phyloP scores from a whole-genome alignment of 2,888 invertebrate species.

The Lepidochrysops patricia region DNA sequence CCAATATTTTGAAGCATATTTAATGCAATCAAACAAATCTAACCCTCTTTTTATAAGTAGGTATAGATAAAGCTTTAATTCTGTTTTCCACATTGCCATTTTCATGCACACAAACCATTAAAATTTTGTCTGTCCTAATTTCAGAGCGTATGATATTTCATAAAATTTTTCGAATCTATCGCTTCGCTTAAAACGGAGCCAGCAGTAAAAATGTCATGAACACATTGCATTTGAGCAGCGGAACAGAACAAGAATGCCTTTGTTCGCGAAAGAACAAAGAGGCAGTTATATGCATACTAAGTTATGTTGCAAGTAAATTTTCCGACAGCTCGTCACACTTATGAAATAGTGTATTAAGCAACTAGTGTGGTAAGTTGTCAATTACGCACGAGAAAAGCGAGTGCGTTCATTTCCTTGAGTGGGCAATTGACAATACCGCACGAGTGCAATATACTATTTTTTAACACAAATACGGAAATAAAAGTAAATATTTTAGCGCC shows the following conservation, averaged over 20 bases:
- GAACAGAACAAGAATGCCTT: slow-evolving; percentile 32
- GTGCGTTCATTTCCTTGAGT: too few relatives aligned
- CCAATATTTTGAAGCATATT: too few relatives aligned
- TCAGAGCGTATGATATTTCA: slow-evolving; percentile 16
- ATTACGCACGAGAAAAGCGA: too few relatives aligned
- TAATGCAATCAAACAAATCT: too few relatives aligned
- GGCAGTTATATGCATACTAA: slow-evolving; percentile 25
- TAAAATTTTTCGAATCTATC: slow-evolving; percentile 8
- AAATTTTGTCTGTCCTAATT: neutral
- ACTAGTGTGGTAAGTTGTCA: too few relatives aligned
- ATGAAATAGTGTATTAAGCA: too few relatives aligned
- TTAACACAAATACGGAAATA: too few relatives aligned
- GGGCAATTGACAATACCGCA: too few relatives aligned
- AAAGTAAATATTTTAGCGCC: too few relatives aligned
- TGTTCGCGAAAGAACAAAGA: slow-evolving; percentile 36
- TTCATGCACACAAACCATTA: neutral
- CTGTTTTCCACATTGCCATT: neutral
- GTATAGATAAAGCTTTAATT: too few relatives aligned
- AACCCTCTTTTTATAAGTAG: too few relatives aligned
- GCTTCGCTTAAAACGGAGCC: slow-evolving; percentile 23
- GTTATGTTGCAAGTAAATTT: slow-evolving; percentile 24
- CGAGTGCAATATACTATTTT: too few relatives aligned
- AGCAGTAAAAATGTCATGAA: slow-evolving; percentile 36
- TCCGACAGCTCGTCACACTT: slow-evolving; percentile 14
- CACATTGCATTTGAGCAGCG: slow-evolving; percentile 39